Evolutionary conservation across 2,888 invertebrate genomes (phyloP).

Genomic region (Bursaphelenchus okinawaensis): DNA sequence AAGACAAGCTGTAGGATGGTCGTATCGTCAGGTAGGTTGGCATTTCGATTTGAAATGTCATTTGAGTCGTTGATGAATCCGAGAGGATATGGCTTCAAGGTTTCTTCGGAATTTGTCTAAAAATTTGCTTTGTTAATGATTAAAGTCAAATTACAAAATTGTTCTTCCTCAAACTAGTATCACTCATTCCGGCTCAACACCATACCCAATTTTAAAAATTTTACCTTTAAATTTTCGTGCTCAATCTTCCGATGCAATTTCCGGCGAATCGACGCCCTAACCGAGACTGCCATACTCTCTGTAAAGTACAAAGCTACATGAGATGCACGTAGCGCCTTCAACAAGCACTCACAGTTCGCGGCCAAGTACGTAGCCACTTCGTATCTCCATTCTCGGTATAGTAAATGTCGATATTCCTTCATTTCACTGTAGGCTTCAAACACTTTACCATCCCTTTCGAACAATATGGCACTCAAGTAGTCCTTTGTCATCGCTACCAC

Average conservation of each 20-base stretch:
- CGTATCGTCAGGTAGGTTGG: not conserved
- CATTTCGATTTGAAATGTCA: not conserved
- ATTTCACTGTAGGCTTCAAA: not conserved
- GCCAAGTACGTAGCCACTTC: not conserved
- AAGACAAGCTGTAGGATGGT: not conserved
- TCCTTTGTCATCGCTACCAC: too few species aligned
- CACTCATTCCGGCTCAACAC: too few species aligned
- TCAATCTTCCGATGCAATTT: not conserved
- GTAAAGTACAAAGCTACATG: conserved; percentile 1
- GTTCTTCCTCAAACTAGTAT: too few species aligned
- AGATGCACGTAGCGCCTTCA: not conserved
- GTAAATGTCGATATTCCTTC: not conserved
- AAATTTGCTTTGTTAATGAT: not conserved
- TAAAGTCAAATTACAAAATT: too few species aligned
- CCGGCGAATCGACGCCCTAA: conserved; percentile 1
- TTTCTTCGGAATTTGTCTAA: not conserved
- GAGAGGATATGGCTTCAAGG: not conserved
- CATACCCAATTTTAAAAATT: too few species aligned
- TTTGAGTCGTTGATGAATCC: not conserved
- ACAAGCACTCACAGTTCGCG: not conserved
- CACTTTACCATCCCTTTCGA: not conserved
- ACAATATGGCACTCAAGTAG: too few species aligned
- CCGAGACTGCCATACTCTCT: not conserved
- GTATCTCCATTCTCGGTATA: not conserved
- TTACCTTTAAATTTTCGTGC: not conserved